Percentiles rank a stretch among this genome's conserved stretches.
phyloP scores from a whole-genome alignment of 1,140 invertebrate genomes.

The Charaxes varanes region DNA sequence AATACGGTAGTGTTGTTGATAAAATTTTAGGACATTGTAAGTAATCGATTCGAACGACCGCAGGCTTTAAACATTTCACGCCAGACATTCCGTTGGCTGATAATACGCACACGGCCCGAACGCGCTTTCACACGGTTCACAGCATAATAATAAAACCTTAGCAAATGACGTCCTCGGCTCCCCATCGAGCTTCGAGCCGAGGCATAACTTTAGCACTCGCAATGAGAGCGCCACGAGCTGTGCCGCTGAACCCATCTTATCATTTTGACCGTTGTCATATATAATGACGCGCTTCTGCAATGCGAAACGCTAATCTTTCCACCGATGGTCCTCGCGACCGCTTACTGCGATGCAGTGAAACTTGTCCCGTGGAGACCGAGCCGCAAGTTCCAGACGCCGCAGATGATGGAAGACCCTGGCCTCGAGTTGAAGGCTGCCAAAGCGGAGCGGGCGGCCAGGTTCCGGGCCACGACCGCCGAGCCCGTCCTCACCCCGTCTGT shows the following conservation, averaged over 20 bases:
- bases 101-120: conserved; percentile 27
- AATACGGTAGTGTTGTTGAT: neutral
- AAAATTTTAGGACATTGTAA: conserved; percentile 1
- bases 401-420: conserved; percentile 72
- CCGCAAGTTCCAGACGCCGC: conserved; percentile 77
- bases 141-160: conserved; percentile 36
- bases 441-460: conserved; percentile 71
- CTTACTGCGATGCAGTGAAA: conserved; percentile 69
- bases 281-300: conserved; percentile 35
- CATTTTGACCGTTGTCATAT: conserved; percentile 34
- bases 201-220: conserved; percentile 39
- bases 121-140: conserved; percentile 41
- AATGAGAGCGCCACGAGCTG: conserved; percentile 30
- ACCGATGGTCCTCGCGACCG: conserved; percentile 32
- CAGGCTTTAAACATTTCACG: conserved; percentile 18
- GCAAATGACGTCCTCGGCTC: conserved; percentile 27
- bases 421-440: conserved; percentile 75
- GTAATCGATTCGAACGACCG: no score
- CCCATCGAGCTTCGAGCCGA: conserved; percentile 40
- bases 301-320: conserved; percentile 35
- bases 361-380: conserved; percentile 78
- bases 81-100: conserved; percentile 8
- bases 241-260: conserved; percentile 39
- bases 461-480: conserved; percentile 58
- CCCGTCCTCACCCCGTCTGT: conserved; percentile 68